phyloP scores from a whole-genome alignment of 2,797 vertebrate genomes.

The Lates japonicus region DNA sequence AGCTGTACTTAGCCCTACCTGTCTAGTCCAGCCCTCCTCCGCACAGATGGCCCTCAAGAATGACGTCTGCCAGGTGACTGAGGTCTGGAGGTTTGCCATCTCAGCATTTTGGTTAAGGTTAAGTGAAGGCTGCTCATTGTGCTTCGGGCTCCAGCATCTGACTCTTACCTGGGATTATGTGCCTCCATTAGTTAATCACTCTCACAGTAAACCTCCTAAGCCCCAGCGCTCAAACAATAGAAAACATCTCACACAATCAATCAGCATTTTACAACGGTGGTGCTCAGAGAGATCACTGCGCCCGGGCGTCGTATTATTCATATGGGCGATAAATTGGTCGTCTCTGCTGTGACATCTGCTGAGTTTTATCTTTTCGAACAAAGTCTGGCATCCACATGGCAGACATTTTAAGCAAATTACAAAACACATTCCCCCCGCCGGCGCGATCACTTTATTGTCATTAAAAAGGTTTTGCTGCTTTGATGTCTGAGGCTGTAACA shows the following conservation, averaged over 20 bases:
- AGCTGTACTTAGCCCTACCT: too few relatives aligned
- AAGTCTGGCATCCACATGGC: constrained; percentile 76
- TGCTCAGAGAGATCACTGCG: constrained; percentile 34
- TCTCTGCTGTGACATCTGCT: constrained; percentile 78
- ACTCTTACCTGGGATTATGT: constrained; percentile 81
- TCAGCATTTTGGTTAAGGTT: constrained; percentile 60
- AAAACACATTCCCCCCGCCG: constrained; percentile 59
- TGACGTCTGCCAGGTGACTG: constrained; percentile 53
- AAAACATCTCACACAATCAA: constrained; percentile 73
- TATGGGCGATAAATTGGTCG: constrained; percentile 61
- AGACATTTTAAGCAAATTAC: constrained; percentile 79
- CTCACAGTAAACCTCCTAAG: constrained; percentile 76
- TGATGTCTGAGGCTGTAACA: constrained; percentile 57
- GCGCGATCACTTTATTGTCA: constrained; percentile 69
- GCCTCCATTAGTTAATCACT: constrained; percentile 86
- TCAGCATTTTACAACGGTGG: constrained; percentile 65
- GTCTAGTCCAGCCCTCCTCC: not conserved
- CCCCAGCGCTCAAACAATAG: constrained; percentile 66
- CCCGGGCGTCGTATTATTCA: constrained; percentile 42
- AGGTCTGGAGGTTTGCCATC: constrained; percentile 30
- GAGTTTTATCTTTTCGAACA: constrained; percentile 68
- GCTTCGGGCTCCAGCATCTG: constrained; percentile 47
- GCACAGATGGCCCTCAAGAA: constrained; percentile 54
- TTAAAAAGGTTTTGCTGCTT: constrained; percentile 61
- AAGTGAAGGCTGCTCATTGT: constrained; percentile 68